phyloP scores from a whole-genome alignment of 1,140 invertebrate species.

The Brevipalpus yothersi region DNA sequence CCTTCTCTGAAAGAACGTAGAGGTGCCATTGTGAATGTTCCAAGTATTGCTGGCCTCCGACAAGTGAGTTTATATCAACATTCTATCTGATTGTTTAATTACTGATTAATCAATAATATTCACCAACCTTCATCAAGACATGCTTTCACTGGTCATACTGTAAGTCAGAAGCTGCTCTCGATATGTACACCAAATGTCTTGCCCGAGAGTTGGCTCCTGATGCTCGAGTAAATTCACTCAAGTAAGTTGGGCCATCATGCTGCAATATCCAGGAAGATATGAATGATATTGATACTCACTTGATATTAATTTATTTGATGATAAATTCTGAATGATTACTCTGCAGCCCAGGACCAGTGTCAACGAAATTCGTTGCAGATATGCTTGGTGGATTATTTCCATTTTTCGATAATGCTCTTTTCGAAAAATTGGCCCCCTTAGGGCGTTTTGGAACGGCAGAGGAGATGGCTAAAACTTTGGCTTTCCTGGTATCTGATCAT shows the following conservation, averaged over 20 bases:
- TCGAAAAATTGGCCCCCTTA: neutral
- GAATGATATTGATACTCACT: no score
- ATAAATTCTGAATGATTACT: constrained; percentile 2
- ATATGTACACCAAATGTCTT: constrained; percentile 57
- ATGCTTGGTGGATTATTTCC: neutral
- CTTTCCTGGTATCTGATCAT: constrained; percentile 53
- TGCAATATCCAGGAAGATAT: no score
- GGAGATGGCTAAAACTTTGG: constrained; percentile 53
- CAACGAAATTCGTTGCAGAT: neutral
- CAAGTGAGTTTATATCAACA: neutral
- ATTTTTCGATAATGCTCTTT: neutral
- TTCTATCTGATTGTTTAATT: neutral
- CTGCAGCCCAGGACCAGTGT: neutral
- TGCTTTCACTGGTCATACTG: constrained; percentile 28
- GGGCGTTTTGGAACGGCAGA: constrained; percentile 29
- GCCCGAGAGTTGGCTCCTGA: constrained; percentile 17
- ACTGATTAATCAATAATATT: no score
- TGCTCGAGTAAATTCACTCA: constrained; percentile 42
- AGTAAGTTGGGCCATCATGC: no score
- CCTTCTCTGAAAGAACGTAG: neutral
- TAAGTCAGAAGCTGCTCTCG: constrained; percentile 60
- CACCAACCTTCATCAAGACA: no score
- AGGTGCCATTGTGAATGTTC: neutral
- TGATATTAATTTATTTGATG: neutral
- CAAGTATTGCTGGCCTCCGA: neutral